phyloP scores from a whole-genome alignment of 2,888 invertebrate species.

The Leptinotarsa peninsularis region DNA sequence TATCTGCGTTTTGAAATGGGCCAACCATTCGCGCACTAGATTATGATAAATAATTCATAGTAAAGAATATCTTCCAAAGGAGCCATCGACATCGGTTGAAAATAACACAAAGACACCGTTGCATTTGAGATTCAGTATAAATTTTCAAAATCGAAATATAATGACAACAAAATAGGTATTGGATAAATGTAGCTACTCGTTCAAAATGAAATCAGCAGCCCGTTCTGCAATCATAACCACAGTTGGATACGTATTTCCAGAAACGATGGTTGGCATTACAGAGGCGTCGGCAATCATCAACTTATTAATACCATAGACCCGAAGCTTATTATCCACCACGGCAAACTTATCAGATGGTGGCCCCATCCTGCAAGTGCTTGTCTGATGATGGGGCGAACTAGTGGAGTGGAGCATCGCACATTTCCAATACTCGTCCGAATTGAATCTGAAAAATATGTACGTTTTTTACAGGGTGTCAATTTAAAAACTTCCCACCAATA shows the following conservation, averaged over 20 bases:
- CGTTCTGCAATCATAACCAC: conserved; percentile 48
- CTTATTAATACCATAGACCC: conserved; percentile 45
- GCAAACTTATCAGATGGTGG: conserved; percentile 74
- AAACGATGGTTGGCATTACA: conserved; percentile 43
- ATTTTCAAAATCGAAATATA: no score
- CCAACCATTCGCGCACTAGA: no score
- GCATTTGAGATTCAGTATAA: no score
- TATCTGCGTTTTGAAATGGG: no score
- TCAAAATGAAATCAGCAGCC: conserved; percentile 42
- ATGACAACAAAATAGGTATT: no score
- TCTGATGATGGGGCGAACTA: conserved; percentile 82
- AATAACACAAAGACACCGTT: no score
- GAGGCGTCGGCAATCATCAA: conserved; percentile 48
- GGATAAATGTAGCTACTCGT: not conserved
- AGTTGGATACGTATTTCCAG: conserved; percentile 46
- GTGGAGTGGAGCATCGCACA: conserved; percentile 76
- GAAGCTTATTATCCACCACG: conserved; percentile 62
- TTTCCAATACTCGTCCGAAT: conserved; percentile 76
- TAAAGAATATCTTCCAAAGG: no score
- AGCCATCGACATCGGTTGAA: no score
- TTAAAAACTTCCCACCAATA: no score
- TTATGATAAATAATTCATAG: no score
- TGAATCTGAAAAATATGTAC: conserved; percentile 53
- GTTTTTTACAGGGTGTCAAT: no score
- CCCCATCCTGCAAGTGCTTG: conserved; percentile 83